Percentiles rank a stretch among this genome's conserved stretches.
phyloP scores from a whole-genome alignment of 1,140 invertebrate species.

The Carcinoscorpius rotundicauda region DNA sequence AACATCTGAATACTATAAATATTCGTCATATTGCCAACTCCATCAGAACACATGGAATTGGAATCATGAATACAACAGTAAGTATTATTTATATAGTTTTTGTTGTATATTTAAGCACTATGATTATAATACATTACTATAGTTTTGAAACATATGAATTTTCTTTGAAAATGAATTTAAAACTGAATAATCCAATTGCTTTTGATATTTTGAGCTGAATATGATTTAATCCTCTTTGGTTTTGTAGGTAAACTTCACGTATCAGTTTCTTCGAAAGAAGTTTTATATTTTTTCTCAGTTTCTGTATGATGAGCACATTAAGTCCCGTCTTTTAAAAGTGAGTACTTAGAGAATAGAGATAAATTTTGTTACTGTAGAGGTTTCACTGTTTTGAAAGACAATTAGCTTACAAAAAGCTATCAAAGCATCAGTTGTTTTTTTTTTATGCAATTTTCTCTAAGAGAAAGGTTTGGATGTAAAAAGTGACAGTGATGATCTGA shows the following conservation, averaged over 20 bases:
- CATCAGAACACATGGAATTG: conserved; percentile 91
- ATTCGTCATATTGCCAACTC: conserved; percentile 95
- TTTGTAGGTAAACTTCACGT: conserved; percentile 77
- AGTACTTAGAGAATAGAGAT: not conserved
- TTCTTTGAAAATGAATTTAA: not conserved
- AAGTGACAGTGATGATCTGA: no score
- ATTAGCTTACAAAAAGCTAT: no score
- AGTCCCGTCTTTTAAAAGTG: conserved; percentile 74
- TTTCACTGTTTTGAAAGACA: no score
- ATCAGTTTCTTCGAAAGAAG: conserved; percentile 90
- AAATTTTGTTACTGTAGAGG: no score
- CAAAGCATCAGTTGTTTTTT: no score
- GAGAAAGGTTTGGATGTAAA: no score
- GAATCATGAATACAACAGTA: conserved; percentile 92
- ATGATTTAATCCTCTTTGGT: not conserved
- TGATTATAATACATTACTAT: no score
- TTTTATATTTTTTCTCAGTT: conserved; percentile 94
- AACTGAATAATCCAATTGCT: no score
- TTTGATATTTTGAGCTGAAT: conserved; percentile 4
- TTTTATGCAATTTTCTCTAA: no score
- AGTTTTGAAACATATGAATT: no score
- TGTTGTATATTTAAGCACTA: no score
- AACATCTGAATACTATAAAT: conserved; percentile 91
- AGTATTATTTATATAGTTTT: conserved; percentile 23
- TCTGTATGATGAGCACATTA: conserved; percentile 96